A percentile compares a stretch with the other conserved stretches of the same genome.
These are phyloP conservation scores for Pseudomyrmex cubaensis DNA, from an alignment of 1,140 invertebrate genomes.

Conservation along the genomic window DNA sequence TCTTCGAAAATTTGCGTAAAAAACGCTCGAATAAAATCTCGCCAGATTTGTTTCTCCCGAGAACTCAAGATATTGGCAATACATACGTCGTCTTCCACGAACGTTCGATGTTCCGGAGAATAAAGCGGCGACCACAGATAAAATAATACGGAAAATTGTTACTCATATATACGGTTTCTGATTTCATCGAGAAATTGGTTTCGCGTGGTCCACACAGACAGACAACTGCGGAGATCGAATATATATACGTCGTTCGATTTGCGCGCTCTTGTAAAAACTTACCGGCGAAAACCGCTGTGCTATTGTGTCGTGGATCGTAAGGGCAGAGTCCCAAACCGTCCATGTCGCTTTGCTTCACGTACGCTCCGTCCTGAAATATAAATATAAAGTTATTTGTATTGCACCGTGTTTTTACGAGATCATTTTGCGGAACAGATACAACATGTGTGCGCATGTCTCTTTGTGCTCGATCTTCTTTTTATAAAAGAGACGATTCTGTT, in stretches of 20 bases:
- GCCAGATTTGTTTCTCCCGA: too few relatives aligned
- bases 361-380: constrained; percentile 86
- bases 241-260: background rate
- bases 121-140: background rate
- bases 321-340: constrained; percentile 95
- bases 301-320: constrained; percentile 97
- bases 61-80: too few relatives aligned
- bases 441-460: too few relatives aligned
- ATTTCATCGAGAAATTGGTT: background rate
- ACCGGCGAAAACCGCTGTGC: constrained; percentile 93
- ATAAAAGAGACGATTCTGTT: too few relatives aligned
- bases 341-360: constrained; percentile 87
- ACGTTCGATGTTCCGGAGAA: background rate
- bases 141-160: background rate
- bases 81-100: too few relatives aligned
- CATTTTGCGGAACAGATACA: too few relatives aligned
- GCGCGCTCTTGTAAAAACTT: constrained; percentile 68
- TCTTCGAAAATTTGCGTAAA: too few relatives aligned
- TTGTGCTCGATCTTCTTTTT: too few relatives aligned
- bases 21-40: too few relatives aligned
- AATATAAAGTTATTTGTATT: constrained; percentile 42
- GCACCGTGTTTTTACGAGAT: background rate
- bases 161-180: background rate
- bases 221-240: background rate
- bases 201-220: too few relatives aligned